phyloP scores from a whole-genome alignment of 37 sponge, comb jelly and placozoan genomes.

The Mnemiopsis leidyi region DNA sequence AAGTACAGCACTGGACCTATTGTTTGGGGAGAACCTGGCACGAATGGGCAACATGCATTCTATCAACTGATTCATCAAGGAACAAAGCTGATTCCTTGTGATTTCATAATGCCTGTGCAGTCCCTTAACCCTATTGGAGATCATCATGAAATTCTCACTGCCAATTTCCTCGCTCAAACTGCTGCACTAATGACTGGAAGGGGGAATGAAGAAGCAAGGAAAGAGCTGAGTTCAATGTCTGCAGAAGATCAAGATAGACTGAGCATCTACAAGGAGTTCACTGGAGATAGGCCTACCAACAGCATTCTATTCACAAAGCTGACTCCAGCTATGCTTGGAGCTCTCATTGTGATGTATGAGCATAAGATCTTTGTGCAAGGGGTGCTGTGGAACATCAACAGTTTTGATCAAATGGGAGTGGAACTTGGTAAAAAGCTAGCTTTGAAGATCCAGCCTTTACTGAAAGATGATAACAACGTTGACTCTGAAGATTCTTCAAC shows the following conservation, averaged over 20 bases:
- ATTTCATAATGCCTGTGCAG: conserved; percentile 94
- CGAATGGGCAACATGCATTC: conserved; percentile 99
- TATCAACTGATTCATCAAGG: conserved; percentile 99
- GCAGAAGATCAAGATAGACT: conserved; percentile 34
- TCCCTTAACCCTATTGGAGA: conserved; percentile 91
- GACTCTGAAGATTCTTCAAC: conserved; percentile 87
- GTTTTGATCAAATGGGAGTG: conserved; percentile 99
- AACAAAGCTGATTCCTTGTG: conserved; percentile 94
- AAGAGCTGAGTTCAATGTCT: conserved; percentile 71
- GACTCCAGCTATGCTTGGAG: conserved; percentile 88
- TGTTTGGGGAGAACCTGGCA: conserved; percentile 99
- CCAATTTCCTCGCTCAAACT: conserved; percentile 97
- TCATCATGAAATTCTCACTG: conserved; percentile 96
- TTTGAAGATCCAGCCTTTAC: conserved; percentile 94
- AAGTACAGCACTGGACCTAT: conserved; percentile 98
- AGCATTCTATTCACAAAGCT: conserved; percentile 87
- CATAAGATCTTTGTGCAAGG: conserved; percentile 99
- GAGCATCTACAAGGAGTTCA: conserved; percentile 78
- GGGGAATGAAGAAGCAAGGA: conserved; percentile 81
- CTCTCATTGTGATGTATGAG: conserved; percentile 93
- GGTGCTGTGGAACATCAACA: conserved; percentile 97
- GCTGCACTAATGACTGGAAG: conserved; percentile 97
- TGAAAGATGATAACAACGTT: conserved; percentile 72
- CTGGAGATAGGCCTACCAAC: conserved; percentile 96
- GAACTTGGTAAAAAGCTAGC: conserved; percentile 98